Evolutionary conservation across 2,113 vertebrate genomes (phyloP), one percentile per base, ranked within the genome.

Genomic region (Apus apus): DNA sequence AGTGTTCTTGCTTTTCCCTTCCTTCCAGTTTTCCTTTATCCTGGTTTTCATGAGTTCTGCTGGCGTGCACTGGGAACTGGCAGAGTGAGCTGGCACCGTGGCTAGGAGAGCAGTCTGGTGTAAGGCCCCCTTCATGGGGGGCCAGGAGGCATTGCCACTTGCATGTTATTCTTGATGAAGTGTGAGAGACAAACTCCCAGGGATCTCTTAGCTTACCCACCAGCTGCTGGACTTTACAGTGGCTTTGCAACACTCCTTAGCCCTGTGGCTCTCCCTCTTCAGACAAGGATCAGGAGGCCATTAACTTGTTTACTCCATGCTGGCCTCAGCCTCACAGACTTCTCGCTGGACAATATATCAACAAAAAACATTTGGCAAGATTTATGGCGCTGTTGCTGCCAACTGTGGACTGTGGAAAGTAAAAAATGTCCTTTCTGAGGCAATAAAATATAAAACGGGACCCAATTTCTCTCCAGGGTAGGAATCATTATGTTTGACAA

Each of bases 381-480:
- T 98, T 98, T 98, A 98, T 96, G 12, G 50, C 84, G 82, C 89
- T 89, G 87, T 96, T 98, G 94, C 93, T 97, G 96, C 89, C 78
- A 90, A 92, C 95, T 94, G 87, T 79, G 60, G 96, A 85, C 91
- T 75, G 85, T 82, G 91, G 94, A 90, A 98, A 94, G 94, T 96
- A 98, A 98, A 98, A 98, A 98, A 98, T 98, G 97, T 97, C 97
- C 94, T 95, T 98, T 98, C 96, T 88, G 91, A 94, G 96, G 97
- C 96, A 97, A 96, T 98, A 98, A 98, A 98, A 97, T 91, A 97
- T 87, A 97, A 98, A 98, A 96, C 51, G 89, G 97, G 93, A 87
- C 95, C 94, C 95, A 97, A 95, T 98, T 98, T 97, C 95, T 98
- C 97, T 98, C 97, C 95, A 96, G 96, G 95, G 96, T 85, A 95